Evolutionary conservation across 2,888 invertebrate species (phyloP).

Genomic region (Drosophila setosimentum): DNA sequence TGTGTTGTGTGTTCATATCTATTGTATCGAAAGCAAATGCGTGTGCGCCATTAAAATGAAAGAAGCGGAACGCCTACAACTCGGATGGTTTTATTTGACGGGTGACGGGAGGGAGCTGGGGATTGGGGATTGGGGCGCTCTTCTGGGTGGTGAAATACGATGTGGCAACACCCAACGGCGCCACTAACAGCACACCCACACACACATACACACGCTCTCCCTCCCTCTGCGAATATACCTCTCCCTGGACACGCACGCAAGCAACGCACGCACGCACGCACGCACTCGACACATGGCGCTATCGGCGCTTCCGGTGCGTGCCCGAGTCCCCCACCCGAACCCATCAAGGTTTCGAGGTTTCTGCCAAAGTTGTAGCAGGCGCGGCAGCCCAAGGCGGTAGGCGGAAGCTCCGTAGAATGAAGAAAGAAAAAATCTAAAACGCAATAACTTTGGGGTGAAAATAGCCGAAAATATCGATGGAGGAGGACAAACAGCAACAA

Average conservation of each 20-base stretch:
- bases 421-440: slow-evolving; percentile 65
- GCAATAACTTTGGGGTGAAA: slow-evolving; percentile 81
- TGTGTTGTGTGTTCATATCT: slow-evolving; percentile 57
- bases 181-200: slow-evolving; percentile 54
- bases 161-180: slow-evolving; percentile 80
- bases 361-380: slow-evolving; percentile 48
- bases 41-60: slow-evolving; percentile 79
- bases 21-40: slow-evolving; percentile 76
- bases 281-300: slow-evolving; percentile 80
- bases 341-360: slow-evolving; percentile 24
- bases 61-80: slow-evolving; percentile 77
- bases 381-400: slow-evolving; percentile 59
- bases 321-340: slow-evolving; percentile 20
- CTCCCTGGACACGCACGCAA: slow-evolving; percentile 62
- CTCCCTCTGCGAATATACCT: slow-evolving; percentile 38
- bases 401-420: slow-evolving; percentile 38
- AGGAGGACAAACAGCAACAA: slow-evolving; percentile 50
- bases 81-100: slow-evolving; percentile 32
- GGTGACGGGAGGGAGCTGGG: slow-evolving; percentile 14
- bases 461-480: slow-evolving; percentile 82
- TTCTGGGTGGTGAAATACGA: slow-evolving; percentile 78
- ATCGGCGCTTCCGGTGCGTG: slow-evolving; percentile 82
- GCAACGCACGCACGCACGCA: slow-evolving; percentile 66
- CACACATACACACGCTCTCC: slow-evolving; percentile 29
- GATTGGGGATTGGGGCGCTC: slow-evolving; percentile 14